Evolutionary conservation across 2,113 vertebrate genomes (phyloP).

Genomic region (Alaudala cheleensis): DNA sequence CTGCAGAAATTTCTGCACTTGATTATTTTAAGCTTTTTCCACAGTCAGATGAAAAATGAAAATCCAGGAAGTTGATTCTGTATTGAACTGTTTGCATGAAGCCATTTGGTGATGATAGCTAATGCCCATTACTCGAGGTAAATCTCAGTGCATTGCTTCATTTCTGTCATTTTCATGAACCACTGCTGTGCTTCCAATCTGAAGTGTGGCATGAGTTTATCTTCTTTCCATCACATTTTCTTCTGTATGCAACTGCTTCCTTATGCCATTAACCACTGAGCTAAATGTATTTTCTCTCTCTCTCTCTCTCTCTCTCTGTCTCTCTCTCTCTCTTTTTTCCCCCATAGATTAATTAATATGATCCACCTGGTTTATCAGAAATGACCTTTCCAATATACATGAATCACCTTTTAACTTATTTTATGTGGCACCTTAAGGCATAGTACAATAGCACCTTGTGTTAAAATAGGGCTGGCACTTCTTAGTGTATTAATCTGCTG

Average conservation of each 20-base stretch:
- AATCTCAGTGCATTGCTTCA: neutral
- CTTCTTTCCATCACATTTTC: neutral
- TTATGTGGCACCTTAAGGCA: neutral
- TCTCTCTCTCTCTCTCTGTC: no score
- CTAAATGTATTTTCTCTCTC: neutral
- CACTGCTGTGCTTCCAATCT: neutral
- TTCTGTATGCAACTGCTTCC: neutral
- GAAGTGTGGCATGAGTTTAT: neutral
- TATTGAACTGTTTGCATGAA: neutral
- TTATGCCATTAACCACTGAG: neutral
- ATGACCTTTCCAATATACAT: neutral
- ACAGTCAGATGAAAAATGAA: neutral
- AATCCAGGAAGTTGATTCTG: neutral
- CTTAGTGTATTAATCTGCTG: neutral
- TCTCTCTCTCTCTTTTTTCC: no score
- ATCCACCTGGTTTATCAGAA: neutral
- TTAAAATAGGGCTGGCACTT: neutral
- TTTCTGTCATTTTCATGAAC: neutral
- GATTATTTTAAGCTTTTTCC: neutral
- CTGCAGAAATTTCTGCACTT: neutral
- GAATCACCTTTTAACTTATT: neutral
- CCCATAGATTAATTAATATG: neutral
- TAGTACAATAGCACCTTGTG: neutral
- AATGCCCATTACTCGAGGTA: neutral
- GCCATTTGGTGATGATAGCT: neutral